Evolutionary conservation across 2,888 invertebrate species (phyloP), one percentile per base, ranked within the genome.

Genomic region (Heteromurus nitidus): DNA sequence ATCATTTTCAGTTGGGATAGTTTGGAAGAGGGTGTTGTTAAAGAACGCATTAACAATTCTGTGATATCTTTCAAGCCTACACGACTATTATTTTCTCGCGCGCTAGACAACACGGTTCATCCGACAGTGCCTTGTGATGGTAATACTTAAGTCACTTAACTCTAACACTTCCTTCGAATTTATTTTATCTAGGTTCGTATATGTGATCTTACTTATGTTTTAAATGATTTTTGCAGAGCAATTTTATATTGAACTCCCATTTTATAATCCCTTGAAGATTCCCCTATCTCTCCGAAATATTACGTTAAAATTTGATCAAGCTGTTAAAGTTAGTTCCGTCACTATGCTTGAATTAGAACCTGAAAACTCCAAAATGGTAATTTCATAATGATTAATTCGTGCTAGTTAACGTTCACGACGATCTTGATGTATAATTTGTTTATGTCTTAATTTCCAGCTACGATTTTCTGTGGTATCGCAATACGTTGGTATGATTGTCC

Each of bases 1-100:
- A n/a, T 26, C 30, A 55, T 28, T 69, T 70, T 9, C 31, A 84
- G 85, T 26, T 83, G 82, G 84, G 83, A 84, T 30, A 60, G 24
- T 11, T 76, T 85, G 55, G 85, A 85, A 55, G 84, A 85, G 47
- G 72, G 74, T 42, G 67, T 84, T n/a, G 82, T 85, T 24, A 80
- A 74, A 30, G 83, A 84, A 73, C 81, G 80, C 50, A 62, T 82
- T n/a, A 70, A 77, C 20, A 28, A 53, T n/a, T 69, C 84, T 79
- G 82, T 84, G 76, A 82, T 80, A 80, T 20, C 68, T 1, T 85
- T 85, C 42, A 82, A 83, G 68, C 84, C 84, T 68, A 75, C 80
- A 44, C 83, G 85, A 72, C 84, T 89, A 55, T 81, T 89, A 42
- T 85, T 88, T 53, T 88, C 89, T 84, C 88, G 89, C 85, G 86